These are phyloP conservation scores for Catharus fuscescens DNA, from an alignment of 2,113 vertebrate species.

Conservation along the genomic window DNA sequence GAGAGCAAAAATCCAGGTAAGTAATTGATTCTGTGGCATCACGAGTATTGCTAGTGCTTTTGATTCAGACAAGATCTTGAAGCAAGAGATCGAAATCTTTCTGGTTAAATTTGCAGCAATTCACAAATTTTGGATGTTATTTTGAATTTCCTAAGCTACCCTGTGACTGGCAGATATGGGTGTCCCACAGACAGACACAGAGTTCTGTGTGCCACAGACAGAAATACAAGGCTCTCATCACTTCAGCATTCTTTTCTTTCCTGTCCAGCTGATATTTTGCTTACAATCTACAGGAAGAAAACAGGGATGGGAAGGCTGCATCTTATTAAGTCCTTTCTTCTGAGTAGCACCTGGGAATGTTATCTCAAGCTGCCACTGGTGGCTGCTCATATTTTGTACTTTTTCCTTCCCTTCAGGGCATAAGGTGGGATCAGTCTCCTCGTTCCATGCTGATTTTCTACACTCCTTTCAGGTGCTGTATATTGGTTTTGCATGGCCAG, in stretches of 20 bases:
- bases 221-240: not conserved
- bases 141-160: not conserved
- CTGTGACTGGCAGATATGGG: not conserved
- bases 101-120: not conserved
- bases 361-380: not conserved
- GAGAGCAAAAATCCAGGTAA: not conserved
- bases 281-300: not conserved
- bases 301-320: not conserved
- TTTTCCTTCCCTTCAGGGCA: not conserved
- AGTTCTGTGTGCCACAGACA: not conserved
- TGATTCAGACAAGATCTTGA: not conserved
- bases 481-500: not conserved
- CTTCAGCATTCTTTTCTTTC: not conserved
- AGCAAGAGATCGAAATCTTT: not conserved
- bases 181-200: not conserved
- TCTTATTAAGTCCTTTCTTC: not conserved
- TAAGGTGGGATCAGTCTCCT: not conserved
- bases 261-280: not conserved
- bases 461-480: not conserved
- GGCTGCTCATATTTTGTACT: not conserved
- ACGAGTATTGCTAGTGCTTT: not conserved
- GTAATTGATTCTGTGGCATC: not conserved
- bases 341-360: not conserved
- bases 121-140: not conserved
- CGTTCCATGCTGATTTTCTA: rapidly evolving